Percentiles rank a stretch among this genome's conserved stretches.
Conservation (phyloP, 2,888 invertebrate genomes). For the Macrophya annulata region DNA sequence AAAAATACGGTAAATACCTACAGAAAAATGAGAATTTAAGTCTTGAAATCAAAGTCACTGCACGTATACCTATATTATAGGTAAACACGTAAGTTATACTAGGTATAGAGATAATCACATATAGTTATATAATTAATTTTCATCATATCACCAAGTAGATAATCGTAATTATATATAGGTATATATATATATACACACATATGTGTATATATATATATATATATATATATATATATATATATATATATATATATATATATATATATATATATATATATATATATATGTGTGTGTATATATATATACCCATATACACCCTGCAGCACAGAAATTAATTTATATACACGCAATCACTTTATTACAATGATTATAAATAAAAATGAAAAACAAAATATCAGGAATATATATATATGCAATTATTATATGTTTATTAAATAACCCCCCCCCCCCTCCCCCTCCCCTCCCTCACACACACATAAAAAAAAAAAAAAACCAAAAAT, state of each 20-base stretch:
- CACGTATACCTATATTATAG: background rate
- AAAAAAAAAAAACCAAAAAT: background rate
- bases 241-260: no score
- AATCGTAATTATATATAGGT: slow-evolving; percentile 3
- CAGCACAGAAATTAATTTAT: no score
- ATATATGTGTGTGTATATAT: no score
- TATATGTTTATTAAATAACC: background rate
- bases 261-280: no score
- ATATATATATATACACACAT: background rate
- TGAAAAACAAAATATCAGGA: no score
- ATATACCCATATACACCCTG: no score
- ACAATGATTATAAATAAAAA: no score
- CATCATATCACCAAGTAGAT: slow-evolving; percentile 25
- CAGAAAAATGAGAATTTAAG: slow-evolving; percentile 12
- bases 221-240: background rate
- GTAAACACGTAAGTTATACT: background rate
- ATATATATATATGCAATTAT: no score
- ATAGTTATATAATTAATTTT: slow-evolving; percentile 32
- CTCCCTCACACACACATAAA: no score
- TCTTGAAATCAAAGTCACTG: slow-evolving; percentile 43
- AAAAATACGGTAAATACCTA: background rate
- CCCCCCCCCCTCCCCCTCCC: no score
- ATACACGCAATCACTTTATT: no score
- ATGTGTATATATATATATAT: slow-evolving; percentile 12
- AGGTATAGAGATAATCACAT: slow-evolving; percentile 10